These are phyloP conservation scores for Actinia equina DNA, from an alignment of 64 coral and sea anemone genomes.

Conservation along the genomic window DNA sequence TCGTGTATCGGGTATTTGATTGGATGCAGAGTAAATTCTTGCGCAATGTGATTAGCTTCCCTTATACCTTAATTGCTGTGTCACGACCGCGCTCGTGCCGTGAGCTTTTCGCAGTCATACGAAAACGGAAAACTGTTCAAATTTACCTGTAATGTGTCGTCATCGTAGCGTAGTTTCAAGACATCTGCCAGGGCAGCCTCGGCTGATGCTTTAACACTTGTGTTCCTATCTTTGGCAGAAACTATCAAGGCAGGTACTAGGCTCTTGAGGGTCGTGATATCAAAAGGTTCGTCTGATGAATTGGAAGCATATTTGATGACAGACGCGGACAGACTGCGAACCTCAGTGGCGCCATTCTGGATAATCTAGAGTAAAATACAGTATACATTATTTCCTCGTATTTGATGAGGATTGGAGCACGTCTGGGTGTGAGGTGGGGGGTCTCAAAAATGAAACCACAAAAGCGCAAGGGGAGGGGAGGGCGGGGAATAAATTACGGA, in stretches of 20 bases:
- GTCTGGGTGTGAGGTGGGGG: too few species aligned
- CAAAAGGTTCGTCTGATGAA: constrained; percentile 40
- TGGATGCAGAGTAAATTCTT: too few species aligned
- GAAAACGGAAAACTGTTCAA: neutral
- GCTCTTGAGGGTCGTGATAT: constrained; percentile 44
- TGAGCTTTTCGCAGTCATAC: too few species aligned
- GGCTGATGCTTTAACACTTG: constrained; percentile 57
- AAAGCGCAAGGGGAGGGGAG: too few species aligned
- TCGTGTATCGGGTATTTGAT: too few species aligned
- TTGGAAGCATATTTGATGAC: constrained; percentile 51
- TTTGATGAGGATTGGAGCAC: too few species aligned
- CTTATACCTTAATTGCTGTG: too few species aligned
- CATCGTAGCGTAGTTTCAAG: constrained; percentile 58
- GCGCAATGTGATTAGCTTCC: too few species aligned
- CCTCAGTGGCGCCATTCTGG: constrained; percentile 68
- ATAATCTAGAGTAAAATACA: constrained; percentile 5
- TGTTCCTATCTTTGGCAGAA: constrained; percentile 76
- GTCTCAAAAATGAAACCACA: too few species aligned
- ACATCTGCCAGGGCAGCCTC: constrained; percentile 62
- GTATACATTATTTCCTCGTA: neutral
- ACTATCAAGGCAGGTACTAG: constrained; percentile 55
- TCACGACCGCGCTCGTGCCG: too few species aligned
- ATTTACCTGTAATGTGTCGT: constrained; percentile 65
- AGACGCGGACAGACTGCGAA: constrained; percentile 55
- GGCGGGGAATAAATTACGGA: too few species aligned